phyloP scores from a whole-genome alignment of 2,797 vertebrate species.

The Lepus oiostolus region DNA sequence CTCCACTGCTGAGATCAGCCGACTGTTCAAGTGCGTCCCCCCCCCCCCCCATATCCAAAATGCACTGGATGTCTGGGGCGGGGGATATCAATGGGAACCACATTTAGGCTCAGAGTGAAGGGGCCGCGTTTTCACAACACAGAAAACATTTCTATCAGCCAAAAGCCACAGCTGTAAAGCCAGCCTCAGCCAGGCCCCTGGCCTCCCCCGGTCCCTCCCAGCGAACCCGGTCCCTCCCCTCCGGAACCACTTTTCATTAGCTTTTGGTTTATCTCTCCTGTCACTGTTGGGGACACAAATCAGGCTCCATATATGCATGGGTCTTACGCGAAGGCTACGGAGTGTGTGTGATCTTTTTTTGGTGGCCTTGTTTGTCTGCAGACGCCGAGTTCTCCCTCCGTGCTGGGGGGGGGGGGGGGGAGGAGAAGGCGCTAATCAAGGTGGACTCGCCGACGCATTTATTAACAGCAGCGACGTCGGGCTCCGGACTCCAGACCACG shows the following conservation, averaged over 20 bases:
- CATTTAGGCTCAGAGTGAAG: background rate
- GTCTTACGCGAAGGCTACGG: background rate
- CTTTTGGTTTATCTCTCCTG: slow-evolving; percentile 14
- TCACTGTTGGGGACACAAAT: background rate
- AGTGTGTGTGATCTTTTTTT: background rate
- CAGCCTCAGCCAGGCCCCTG: background rate
- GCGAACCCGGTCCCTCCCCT: background rate
- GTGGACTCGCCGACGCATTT: background rate
- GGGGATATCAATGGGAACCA: background rate
- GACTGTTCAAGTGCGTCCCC: too few species aligned
- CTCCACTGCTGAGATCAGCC: background rate
- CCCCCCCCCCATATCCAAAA: too few species aligned
- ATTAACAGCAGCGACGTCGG: background rate
- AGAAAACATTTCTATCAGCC: background rate
- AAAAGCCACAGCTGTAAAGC: background rate
- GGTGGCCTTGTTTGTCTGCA: background rate
- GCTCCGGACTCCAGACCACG: background rate
- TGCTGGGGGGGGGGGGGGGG: background rate
- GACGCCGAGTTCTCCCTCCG: background rate
- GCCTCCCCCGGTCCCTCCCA: background rate
- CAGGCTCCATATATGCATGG: background rate
- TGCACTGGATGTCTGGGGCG: too few species aligned
- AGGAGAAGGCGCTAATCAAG: background rate
- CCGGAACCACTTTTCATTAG: background rate
- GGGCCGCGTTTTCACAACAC: background rate